Percentiles rank a stretch among this genome's conserved stretches.
phyloP scores from a whole-genome alignment of 64 coral and sea anemone genomes.

The Exaiptasia diaphana region DNA sequence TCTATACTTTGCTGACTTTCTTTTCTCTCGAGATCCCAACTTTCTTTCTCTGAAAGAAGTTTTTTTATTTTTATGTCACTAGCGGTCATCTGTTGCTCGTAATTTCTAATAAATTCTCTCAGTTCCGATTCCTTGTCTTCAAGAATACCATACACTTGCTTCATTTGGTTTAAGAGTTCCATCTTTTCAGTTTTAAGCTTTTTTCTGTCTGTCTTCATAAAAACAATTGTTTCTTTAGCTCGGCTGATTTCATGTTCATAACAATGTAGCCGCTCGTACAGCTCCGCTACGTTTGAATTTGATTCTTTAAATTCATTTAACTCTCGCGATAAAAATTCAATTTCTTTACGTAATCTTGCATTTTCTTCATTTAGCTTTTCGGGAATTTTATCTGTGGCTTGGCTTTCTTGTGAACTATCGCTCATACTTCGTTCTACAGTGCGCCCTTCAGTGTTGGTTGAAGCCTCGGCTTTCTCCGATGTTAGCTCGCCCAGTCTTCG shows the following conservation, averaged over 20 bases:
- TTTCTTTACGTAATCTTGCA: slow-evolving; percentile 83
- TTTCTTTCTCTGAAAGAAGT: slow-evolving; percentile 46
- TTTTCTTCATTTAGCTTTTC: slow-evolving; percentile 73
- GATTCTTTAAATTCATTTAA: slow-evolving; percentile 72
- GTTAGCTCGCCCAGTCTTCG: slow-evolving; percentile 74
- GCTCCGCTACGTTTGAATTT: slow-evolving; percentile 65
- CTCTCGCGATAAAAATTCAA: slow-evolving; percentile 65
- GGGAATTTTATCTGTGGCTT: slow-evolving; percentile 25
- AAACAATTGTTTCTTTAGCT: slow-evolving; percentile 90
- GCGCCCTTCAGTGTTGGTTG: background rate
- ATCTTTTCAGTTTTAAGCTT: slow-evolving; percentile 86
- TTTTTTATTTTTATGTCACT: slow-evolving; percentile 54
- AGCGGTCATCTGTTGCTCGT: slow-evolving; percentile 82
- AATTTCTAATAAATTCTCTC: slow-evolving; percentile 94
- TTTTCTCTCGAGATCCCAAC: slow-evolving; percentile 59
- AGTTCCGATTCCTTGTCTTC: slow-evolving; percentile 88
- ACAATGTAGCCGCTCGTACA: slow-evolving; percentile 71
- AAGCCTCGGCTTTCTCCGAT: background rate
- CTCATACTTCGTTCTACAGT: background rate
- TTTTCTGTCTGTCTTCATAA: slow-evolving; percentile 90
- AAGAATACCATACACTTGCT: slow-evolving; percentile 86
- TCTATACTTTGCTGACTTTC: slow-evolving; percentile 42
- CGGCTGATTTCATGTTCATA: slow-evolving; percentile 92
- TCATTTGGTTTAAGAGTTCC: slow-evolving; percentile 84
- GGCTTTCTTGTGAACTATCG: slow-evolving; percentile 14